Evolutionary conservation across 2,797 vertebrate species (phyloP), one percentile per base, ranked within the genome.

Genomic region (Syngnathus rostellatus): DNA sequence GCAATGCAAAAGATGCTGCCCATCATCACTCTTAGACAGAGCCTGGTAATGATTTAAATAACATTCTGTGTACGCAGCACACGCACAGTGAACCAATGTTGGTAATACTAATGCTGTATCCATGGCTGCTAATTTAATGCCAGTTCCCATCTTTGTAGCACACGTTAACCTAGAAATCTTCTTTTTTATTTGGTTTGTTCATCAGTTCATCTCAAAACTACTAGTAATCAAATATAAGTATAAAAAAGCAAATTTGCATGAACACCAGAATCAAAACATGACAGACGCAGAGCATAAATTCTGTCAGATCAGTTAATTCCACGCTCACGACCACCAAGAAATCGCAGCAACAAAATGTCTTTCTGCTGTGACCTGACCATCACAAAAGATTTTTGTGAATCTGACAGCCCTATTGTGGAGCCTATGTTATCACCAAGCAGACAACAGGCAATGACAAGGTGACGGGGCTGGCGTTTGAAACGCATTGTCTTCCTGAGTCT

Each of bases 311-410:
- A 37, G 11, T 57, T 37, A 31, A 57, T 57, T 57, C 25, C 54
- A 57, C 54, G 5, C 12, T 6, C 3, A 31, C 31, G 21, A 5
- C 12, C 54, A 58, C 25, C 25, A 58, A 57, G 55, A 37, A 37
- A 17, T 57, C 12, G 37, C 23, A 57, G 11, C 25, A 37, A 58
- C 6, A 38, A 58, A 38, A 58, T 16, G 31, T 38, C 14, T 1
- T 37, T 38, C 8, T 16, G 1, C 25, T 58, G 55, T 58, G 14
- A 17, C 12, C 23, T 2, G 53, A 25, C 21, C 53, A 12, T 55
- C 23, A 55, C 55, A 58, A 7, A 58, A 14, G 55, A 37, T 58
- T 57, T 58, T 58, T 58, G 55, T 58, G 55, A 58, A 37, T 58
- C 55, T 38, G 55, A 58, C 55, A 38, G 14, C 55, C 14, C 31